Conservation (phyloP, 2,888 invertebrate species). For the Rotaria macrura region DNA sequence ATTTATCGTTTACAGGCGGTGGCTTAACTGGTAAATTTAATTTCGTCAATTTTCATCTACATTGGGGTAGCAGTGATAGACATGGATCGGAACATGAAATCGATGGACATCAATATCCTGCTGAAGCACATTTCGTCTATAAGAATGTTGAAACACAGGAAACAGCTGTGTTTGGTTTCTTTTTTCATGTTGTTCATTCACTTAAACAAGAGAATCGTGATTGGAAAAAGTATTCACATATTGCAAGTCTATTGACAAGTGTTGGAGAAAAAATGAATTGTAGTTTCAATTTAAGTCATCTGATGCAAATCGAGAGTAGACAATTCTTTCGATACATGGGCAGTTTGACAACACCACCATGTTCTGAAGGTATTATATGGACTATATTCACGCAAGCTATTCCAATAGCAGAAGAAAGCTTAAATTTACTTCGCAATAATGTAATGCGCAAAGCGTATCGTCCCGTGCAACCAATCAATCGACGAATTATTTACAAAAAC, state of each 20-base stretch:
- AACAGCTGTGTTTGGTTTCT: neutral
- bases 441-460: neutral
- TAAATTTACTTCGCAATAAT: neutral
- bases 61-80: conserved; percentile 72
- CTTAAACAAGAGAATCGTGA: neutral
- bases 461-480: neutral
- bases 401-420: neutral
- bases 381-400: neutral
- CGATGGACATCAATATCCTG: too few relatives aligned
- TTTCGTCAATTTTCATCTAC: conserved; percentile 64
- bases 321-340: neutral
- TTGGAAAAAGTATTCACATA: neutral
- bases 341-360: neutral
- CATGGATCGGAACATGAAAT: too few relatives aligned
- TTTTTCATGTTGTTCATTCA: neutral
- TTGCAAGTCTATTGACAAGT: neutral
- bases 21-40: too few relatives aligned
- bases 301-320: neutral
- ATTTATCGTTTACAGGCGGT: too few relatives aligned
- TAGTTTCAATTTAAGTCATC: neutral
- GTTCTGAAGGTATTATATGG: neutral
- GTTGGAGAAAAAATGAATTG: neutral
- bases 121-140: neutral
- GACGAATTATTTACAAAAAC: neutral
- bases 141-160: neutral